Conservation (phyloP, 2,888 invertebrate genomes). For the Stenodera caucasica region DNA sequence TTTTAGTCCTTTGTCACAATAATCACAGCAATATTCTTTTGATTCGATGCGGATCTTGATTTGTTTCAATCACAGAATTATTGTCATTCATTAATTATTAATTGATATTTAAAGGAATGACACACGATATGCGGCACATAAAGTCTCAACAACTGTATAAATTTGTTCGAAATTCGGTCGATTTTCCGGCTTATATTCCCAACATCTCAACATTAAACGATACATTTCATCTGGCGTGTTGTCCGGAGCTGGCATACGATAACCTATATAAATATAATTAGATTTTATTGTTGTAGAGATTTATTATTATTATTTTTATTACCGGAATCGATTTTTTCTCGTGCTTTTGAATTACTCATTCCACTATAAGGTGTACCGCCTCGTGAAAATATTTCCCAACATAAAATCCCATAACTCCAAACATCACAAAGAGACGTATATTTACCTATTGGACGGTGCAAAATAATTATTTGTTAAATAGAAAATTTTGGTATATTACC, state of each 20-base stretch:
- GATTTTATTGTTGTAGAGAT: constrained; percentile 1
- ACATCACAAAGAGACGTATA: constrained; percentile 95
- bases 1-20: not conserved
- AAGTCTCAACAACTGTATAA: constrained; percentile 72
- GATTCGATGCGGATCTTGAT: too few species aligned
- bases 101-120: constrained; percentile 43
- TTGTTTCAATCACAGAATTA: constrained; percentile 13
- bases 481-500: constrained; percentile 63
- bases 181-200: constrained; percentile 91
- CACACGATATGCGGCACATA: constrained; percentile 51
- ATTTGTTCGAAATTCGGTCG: constrained; percentile 92
- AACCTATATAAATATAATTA: constrained; percentile 62
- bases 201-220: constrained; percentile 87
- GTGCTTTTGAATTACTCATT: constrained; percentile 89
- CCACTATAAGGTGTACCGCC: constrained; percentile 94
- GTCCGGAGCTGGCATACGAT: constrained; percentile 90
- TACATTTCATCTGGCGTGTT: constrained; percentile 88
- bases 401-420: constrained; percentile 94
- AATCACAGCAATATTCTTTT: not conserved
- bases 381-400: constrained; percentile 96
- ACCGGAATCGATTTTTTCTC: constrained; percentile 94
- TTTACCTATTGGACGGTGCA: constrained; percentile 64
- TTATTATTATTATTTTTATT: constrained; percentile 40
- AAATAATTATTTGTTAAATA: too few species aligned
- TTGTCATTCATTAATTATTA: not conserved